Conservation (phyloP, 2,113 vertebrate species). For the Sorex fumeus region DNA sequence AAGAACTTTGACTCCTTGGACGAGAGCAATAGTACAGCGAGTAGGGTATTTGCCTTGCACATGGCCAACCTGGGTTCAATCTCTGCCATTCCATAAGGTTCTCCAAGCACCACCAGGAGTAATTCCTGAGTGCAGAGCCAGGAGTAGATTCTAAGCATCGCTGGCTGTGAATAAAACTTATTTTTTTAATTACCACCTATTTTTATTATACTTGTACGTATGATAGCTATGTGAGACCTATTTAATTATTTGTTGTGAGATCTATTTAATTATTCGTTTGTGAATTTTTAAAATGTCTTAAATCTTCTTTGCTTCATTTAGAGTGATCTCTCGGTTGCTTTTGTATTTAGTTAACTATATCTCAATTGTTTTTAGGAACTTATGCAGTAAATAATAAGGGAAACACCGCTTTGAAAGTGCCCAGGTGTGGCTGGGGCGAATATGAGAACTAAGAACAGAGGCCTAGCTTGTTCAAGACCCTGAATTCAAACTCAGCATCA, state of each 20-base stretch:
- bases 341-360: background rate
- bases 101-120: too few species aligned
- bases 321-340: background rate
- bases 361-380: background rate
- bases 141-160: too few species aligned
- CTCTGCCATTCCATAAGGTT: too few species aligned
- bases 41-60: too few species aligned
- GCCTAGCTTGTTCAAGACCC: too few species aligned
- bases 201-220: background rate
- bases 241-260: too few species aligned
- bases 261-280: too few species aligned
- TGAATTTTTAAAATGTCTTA: background rate
- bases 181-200: background rate
- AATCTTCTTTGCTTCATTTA: conserved; percentile 29
- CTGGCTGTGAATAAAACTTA: background rate
- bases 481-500: too few species aligned
- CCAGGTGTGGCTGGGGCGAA: background rate
- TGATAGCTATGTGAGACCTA: too few species aligned
- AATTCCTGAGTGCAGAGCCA: too few species aligned
- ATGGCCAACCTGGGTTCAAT: too few species aligned
- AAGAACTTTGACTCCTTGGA: conserved; percentile 21
- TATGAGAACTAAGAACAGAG: background rate
- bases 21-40: background rate
- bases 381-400: conserved; percentile 11
- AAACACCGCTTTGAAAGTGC: conserved; percentile 30